Percentiles rank a stretch among this genome's conserved stretches.
Evolutionary conservation across 1,140 invertebrate genomes (phyloP).

Genomic region (Choristoneura fumiferana): DNA sequence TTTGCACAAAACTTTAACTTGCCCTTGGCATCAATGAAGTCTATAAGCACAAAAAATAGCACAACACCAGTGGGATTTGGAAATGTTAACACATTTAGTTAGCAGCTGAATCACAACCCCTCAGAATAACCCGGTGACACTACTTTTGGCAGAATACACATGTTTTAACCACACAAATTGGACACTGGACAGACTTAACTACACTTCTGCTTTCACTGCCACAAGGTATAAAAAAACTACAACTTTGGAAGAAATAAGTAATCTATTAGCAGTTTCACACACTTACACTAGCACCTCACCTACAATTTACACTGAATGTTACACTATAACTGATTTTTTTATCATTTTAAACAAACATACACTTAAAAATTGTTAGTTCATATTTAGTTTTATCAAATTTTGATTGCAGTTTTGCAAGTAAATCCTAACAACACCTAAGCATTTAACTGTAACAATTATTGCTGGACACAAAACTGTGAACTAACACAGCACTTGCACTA

Average conservation of each 20-base stretch:
- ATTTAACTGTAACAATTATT: slow-evolving; percentile 54
- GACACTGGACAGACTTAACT: slow-evolving; percentile 23
- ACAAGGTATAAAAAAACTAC: slow-evolving; percentile 76
- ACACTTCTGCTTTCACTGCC: slow-evolving; percentile 46
- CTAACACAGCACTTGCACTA: slow-evolving; percentile 58
- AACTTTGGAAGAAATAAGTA: slow-evolving; percentile 56
- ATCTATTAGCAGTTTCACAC: slow-evolving; percentile 69
- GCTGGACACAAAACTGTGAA: slow-evolving; percentile 57
- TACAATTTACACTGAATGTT: slow-evolving; percentile 63
- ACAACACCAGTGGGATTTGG: background rate
- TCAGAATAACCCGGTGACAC: background rate
- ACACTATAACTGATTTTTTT: slow-evolving; percentile 54
- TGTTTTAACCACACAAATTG: background rate
- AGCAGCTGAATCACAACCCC: slow-evolving; percentile 1
- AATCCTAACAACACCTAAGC: slow-evolving; percentile 47
- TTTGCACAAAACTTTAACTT: slow-evolving; percentile 10
- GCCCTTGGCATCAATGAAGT: background rate
- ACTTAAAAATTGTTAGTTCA: slow-evolving; percentile 38
- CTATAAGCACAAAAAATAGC: background rate
- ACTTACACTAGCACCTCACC: slow-evolving; percentile 72
- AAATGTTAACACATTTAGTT: background rate
- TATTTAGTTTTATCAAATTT: slow-evolving; percentile 29
- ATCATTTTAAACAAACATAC: slow-evolving; percentile 37
- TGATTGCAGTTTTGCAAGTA: slow-evolving; percentile 44
- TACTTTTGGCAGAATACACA: slow-evolving; percentile 1